Conservation (phyloP, 2,888 invertebrate genomes). For the Meliscaeva auricollis region DNA sequence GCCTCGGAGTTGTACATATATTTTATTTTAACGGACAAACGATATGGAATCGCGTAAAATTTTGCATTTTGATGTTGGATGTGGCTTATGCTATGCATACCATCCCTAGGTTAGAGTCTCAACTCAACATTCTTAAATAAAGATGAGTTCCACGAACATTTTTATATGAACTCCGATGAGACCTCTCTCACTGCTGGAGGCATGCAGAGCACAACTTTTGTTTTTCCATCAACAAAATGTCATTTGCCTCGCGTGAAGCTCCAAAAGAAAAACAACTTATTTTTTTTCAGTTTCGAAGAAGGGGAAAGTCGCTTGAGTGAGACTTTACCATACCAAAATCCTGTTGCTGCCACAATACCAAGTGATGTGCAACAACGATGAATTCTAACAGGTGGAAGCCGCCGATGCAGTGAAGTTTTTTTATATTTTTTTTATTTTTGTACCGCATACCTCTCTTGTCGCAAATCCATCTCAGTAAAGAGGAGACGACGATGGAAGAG, state of each 20-base stretch:
- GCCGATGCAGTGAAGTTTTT: not conserved
- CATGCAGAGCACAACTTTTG: slow-evolving; percentile 49
- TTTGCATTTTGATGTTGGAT: slow-evolving; percentile 61
- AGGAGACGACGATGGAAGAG: not conserved
- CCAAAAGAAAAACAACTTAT: not conserved
- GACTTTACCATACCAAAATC: slow-evolving; percentile 17
- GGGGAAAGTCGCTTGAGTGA: slow-evolving; percentile 52
- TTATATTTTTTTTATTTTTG: not conserved
- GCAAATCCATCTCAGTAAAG: slow-evolving; percentile 51
- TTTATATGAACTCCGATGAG: slow-evolving; percentile 32
- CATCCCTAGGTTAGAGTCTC: slow-evolving; percentile 19
- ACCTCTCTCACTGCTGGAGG: not conserved
- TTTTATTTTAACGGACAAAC: slow-evolving; percentile 9
- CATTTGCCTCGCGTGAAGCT: slow-evolving; percentile 37
- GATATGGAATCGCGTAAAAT: slow-evolving; percentile 65
- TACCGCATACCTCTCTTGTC: slow-evolving; percentile 10
- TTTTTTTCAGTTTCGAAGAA: not conserved
- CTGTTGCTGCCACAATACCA: slow-evolving; percentile 33
- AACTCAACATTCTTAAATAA: slow-evolving; percentile 18
- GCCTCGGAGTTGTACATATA: slow-evolving; percentile 12
- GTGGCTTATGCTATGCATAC: not conserved
- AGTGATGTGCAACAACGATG: slow-evolving; percentile 58
- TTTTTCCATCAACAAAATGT: slow-evolving; percentile 55
- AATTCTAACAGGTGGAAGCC: slow-evolving; percentile 71
- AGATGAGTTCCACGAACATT: slow-evolving; percentile 60